phyloP scores from a whole-genome alignment of 2,113 vertebrate genomes.

The Sclerurus mexicanus region DNA sequence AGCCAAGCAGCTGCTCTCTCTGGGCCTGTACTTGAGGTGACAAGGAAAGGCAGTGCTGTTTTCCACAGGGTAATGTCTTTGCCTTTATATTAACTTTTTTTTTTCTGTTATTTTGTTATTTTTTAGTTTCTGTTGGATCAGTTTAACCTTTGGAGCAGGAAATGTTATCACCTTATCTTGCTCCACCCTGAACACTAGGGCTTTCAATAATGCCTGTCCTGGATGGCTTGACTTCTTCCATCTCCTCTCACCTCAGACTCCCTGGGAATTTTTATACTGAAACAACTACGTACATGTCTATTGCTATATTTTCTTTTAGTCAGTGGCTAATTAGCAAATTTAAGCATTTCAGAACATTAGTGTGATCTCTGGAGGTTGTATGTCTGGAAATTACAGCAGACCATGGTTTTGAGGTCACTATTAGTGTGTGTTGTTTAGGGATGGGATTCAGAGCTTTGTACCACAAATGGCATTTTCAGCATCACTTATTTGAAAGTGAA shows the following conservation, averaged over 20 bases:
- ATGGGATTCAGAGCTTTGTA: background rate
- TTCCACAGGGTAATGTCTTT: background rate
- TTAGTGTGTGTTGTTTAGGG: background rate
- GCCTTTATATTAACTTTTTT: background rate
- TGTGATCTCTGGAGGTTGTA: background rate
- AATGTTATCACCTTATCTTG: background rate
- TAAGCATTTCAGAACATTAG: background rate
- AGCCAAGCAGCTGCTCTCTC: background rate
- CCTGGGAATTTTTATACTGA: background rate
- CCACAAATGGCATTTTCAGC: background rate
- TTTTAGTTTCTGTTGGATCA: background rate
- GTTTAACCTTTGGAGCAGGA: background rate
- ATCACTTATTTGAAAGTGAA: background rate
- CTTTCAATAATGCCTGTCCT: background rate
- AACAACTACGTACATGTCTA: background rate
- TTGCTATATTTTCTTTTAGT: background rate
- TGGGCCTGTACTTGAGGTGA: accelerated
- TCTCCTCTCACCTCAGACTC: background rate
- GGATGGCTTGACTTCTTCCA: background rate
- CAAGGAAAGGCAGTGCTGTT: background rate
- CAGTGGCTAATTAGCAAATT: background rate
- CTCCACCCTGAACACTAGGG: background rate
- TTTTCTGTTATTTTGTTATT: background rate
- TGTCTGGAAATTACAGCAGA: background rate
- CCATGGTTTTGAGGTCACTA: background rate